A percentile compares a stretch with the other conserved stretches of the same genome.
Conservation (phyloP, 2,888 invertebrate genomes). For the Monoplex corrugatus region DNA sequence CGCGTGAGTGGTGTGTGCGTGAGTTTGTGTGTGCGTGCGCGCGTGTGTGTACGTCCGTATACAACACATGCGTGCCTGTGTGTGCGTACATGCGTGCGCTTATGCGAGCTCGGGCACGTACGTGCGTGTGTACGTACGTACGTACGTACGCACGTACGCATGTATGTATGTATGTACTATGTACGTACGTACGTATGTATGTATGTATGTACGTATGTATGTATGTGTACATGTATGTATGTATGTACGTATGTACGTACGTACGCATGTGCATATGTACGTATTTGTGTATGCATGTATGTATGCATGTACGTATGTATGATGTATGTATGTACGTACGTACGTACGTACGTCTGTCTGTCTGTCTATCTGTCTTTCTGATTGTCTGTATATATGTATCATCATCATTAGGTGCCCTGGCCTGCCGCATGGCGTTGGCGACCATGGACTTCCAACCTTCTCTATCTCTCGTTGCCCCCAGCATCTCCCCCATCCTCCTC, state of each 20-base stretch:
- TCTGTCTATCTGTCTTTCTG: not conserved
- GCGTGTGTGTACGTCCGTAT: not conserved
- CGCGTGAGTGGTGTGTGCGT: not conserved
- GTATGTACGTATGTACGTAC: not conserved
- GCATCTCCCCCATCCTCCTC: no score
- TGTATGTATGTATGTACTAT: not conserved
- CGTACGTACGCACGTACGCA: not conserved
- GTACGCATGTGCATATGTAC: not conserved
- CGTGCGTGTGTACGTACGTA: not conserved
- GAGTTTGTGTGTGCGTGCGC: not conserved
- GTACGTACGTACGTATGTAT: conserved; percentile 17
- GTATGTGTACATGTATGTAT: not conserved
- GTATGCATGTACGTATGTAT: not conserved
- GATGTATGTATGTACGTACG: not conserved
- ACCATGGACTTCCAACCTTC: no score
- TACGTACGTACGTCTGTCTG: not conserved
- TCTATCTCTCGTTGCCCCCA: no score
- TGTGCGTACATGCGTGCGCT: not conserved
- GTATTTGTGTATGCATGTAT: not conserved
- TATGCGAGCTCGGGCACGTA: not conserved
- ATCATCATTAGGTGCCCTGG: no score
- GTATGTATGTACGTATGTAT: not conserved
- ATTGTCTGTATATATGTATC: not conserved
- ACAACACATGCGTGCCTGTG: not conserved
- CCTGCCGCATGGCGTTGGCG: no score